Evolutionary conservation across 1,140 invertebrate species (phyloP), one percentile per base, ranked within the genome.

Genomic region (Sinonovacula constricta): DNA sequence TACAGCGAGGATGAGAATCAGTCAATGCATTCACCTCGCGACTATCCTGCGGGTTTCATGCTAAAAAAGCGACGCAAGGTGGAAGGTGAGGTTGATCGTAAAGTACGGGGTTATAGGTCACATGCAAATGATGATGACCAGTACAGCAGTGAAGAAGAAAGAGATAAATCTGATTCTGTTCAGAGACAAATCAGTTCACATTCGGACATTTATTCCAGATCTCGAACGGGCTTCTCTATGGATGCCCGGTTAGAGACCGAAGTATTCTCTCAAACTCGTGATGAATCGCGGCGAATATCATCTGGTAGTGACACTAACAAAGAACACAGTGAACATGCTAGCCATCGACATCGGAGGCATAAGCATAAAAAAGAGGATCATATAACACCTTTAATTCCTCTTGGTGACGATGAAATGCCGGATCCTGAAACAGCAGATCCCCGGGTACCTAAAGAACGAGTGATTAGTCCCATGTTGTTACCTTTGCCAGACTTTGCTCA

Each of bases 81-180:
- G 49, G 83, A 85, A n/a, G 69, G 59, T 69, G 72, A 80, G n/a
- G 80, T 71, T 34, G 81, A 80, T 14, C 57, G 59, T 49, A 83
- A 75, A 71, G 69, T 54, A 39, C 67, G 85, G 12, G 81, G 78
- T 14, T 87, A 86, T 75, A 56, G 83, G 54, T 60, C 53, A 39
- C 83, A 83, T 72, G 71, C 54, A 45, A 68, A 72, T 60, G 79
- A 81, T 26, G 83, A 84, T 12, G 81, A 82, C 26, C 79, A 66
- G 57, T 76, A 71, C 68, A 84, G 83, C 70, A 86, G 86, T 82
- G 85, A 85, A 53, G 83, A 83, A 69, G 86, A 87, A 56, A 75
- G 59, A 54, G 79, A 81, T 3, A 63, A 57, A 33, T 31, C 45
- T 31, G 60, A 71, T 36, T 49, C 71, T 57, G 31, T 62, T 15